Conservation (phyloP, 2,113 vertebrate species). For the Nymphicus hollandicus region DNA sequence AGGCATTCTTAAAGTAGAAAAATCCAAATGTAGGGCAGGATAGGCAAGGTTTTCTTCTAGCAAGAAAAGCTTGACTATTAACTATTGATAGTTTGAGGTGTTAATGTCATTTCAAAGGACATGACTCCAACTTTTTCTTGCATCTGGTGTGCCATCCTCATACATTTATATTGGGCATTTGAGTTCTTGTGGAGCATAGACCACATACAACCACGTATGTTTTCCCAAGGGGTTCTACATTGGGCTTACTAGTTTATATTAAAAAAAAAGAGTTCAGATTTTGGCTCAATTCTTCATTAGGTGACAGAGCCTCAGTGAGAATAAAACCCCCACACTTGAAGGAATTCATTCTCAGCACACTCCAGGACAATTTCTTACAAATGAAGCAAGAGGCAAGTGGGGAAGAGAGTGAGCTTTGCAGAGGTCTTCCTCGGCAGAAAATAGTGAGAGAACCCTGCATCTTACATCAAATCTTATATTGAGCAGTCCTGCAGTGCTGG, state of each 20-base stretch:
- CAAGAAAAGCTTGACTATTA: not conserved
- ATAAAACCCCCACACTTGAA: not conserved
- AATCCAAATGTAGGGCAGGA: not conserved
- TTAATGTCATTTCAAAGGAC: not conserved
- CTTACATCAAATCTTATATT: not conserved
- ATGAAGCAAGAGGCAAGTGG: not conserved
- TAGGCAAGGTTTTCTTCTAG: not conserved
- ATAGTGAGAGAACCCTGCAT: not conserved
- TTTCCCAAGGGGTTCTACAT: not conserved
- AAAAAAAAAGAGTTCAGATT: not conserved
- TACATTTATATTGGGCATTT: no score
- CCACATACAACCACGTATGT: rapidly evolving
- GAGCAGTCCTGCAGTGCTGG: no score
- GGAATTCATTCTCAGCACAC: not conserved
- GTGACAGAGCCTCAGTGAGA: not conserved
- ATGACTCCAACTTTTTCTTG: not conserved
- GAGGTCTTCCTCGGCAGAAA: not conserved
- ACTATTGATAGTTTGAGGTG: not conserved
- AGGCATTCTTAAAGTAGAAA: not conserved
- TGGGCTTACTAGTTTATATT: not conserved
- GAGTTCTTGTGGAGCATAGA: not conserved
- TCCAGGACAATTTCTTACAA: not conserved
- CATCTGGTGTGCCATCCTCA: rapidly evolving
- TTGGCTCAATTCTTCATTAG: not conserved
- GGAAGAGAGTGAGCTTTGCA: not conserved